These are phyloP conservation scores for Aphidius colemani DNA, from an alignment of 2,888 invertebrate species.

Conservation along the genomic window DNA sequence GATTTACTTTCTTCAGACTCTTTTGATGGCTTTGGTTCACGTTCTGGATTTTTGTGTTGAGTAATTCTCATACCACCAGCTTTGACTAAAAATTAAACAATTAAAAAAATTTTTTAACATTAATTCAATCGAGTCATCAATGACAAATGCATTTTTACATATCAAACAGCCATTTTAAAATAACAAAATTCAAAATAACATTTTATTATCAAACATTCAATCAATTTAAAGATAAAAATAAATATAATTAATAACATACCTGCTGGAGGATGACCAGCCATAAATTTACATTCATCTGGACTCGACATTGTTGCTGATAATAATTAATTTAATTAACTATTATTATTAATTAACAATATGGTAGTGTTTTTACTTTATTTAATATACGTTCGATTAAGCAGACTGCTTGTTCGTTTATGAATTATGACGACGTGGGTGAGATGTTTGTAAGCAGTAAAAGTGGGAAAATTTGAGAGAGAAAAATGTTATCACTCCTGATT, in stretches of 20 bases:
- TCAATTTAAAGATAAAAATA: too few species aligned
- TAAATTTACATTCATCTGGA: constrained; percentile 72
- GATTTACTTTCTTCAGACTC: constrained; percentile 62
- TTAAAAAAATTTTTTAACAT: constrained; percentile 1
- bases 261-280: constrained; percentile 90
- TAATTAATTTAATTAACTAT: not conserved
- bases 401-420: too few species aligned
- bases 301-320: constrained; percentile 62
- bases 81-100: constrained; percentile 69
- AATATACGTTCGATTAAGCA: too few species aligned
- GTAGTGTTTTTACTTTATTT: too few species aligned
- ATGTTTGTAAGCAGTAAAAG: too few species aligned
- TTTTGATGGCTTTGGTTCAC: constrained; percentile 64
- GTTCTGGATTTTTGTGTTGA: constrained; percentile 77
- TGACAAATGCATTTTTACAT: not conserved
- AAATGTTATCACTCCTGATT: too few species aligned
- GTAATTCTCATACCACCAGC: constrained; percentile 92
- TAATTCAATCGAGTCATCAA: constrained; percentile 8
- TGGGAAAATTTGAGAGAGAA: too few species aligned
- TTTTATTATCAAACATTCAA: constrained; percentile 17
- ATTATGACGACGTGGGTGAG: too few species aligned
- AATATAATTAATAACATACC: constrained; percentile 64
- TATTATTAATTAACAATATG: too few species aligned
- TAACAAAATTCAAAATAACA: not conserved
- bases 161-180: constrained; percentile 18